Base-by-base conservation (phyloP, 2,797 vertebrate genomes). In the Echeneis naucrates region DNA sequence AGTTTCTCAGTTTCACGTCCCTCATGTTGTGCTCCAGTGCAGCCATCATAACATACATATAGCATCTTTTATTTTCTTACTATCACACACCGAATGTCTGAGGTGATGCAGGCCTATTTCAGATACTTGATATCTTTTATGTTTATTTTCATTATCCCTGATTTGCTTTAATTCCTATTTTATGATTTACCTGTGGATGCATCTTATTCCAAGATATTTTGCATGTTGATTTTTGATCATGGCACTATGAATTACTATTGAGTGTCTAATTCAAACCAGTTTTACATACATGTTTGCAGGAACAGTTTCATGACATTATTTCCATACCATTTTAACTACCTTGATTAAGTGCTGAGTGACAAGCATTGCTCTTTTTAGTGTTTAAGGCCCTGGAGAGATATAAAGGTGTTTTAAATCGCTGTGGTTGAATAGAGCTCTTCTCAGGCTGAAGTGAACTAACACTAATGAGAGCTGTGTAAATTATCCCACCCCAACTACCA, bases 261-360 rank as follows among this genome's bases (percentile, higher is more conserved):
- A 45, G 37, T 4, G 2, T 57, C 9, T 68, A 21, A 52, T 12
- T 67, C 5, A 44, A 75, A 48, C 32, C 19, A 30, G 19, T 32
- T 72, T 27, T 65, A 50, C 47, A 4, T 12, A 8, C 12, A 13
- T 21, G 1, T 13, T n/a, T 42, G 5, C 9, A 23, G 26, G 33
- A 38, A 32, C 32, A 58, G 19, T 37, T 64, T 42, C 32, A 32
- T 11, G 35, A 32, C 8, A 50, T 53, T 10, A 54, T 53, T 68
- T 51, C 60, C 4, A 4, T 48, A 8, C 32, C 47, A 17, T 56
- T 62, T 62, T 47, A 55, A 72, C 27, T n/a, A 78, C 23, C 14
- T 47, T 47, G 32, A 54, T 51, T 11, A 63, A 24, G 8, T 65
- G 30, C 23, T 4, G 26, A 62, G 26, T 21, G 59, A 57, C 23